Conservation (phyloP, 2,888 invertebrate genomes). For the Argyra leucocephala region DNA sequence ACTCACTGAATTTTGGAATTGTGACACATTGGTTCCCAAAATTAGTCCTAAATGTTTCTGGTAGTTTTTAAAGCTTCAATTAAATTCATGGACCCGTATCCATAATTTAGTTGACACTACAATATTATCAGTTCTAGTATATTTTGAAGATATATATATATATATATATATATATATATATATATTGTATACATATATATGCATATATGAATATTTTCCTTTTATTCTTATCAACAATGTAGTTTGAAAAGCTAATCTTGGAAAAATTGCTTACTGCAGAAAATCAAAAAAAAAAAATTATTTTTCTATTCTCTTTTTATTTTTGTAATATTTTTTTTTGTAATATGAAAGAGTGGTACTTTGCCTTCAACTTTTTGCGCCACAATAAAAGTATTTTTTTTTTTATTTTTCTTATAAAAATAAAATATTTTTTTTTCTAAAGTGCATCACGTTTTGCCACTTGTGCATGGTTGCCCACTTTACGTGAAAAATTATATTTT, state of each 20-base stretch:
- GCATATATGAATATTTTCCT: too few relatives aligned
- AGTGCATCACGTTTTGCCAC: constrained; percentile 4
- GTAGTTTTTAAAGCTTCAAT: too few relatives aligned
- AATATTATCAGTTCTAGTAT: too few relatives aligned
- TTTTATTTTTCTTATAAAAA: too few relatives aligned
- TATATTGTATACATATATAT: too few relatives aligned
- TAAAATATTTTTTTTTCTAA: not conserved
- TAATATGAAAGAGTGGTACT: not conserved
- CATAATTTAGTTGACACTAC: too few relatives aligned
- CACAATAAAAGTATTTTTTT: not conserved
- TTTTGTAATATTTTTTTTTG: not conserved
- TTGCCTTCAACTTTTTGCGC: not conserved
- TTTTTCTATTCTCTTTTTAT: not conserved
- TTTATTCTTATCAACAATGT: not conserved
- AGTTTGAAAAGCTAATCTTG: constrained; percentile 2
- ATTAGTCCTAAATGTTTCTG: too few relatives aligned
- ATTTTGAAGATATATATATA: too few relatives aligned
- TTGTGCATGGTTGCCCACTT: constrained; percentile 6
- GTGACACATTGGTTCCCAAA: too few relatives aligned
- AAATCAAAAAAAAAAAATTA: not conserved
- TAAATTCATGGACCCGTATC: too few relatives aligned
- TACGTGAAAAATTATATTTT: not conserved
- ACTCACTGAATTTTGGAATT: too few relatives aligned
- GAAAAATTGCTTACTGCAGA: not conserved
- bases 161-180: too few relatives aligned